Evolutionary conservation across 2,888 invertebrate species (phyloP), one percentile per base, ranked within the genome.

Genomic region (Epirrita christyi): DNA sequence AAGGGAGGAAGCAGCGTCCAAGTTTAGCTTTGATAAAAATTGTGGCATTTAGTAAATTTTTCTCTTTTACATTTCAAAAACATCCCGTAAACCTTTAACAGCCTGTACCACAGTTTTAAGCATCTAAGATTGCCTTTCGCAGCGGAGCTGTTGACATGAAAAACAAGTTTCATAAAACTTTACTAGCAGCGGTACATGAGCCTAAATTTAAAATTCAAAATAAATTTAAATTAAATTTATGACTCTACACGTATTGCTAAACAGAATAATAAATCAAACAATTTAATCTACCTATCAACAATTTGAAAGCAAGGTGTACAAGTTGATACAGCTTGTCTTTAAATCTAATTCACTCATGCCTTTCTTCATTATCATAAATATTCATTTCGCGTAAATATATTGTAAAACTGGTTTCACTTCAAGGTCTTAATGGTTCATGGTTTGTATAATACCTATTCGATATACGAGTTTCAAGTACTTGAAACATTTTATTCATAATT

Each of bases 321-420:
- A 13, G 45, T 15, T n/a, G n/a, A n/a, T n/a, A 42, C 36, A 27
- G n/a, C n/a, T n/a, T n/a, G n/a, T n/a, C 8, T 15, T 49, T 36
- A 29, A 51, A 51, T 51, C n/a, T 8, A 40, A 34, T 8, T 42
- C 28, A 27, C 8, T 15, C 10, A 46, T 14, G 8, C 29, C 47
- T 48, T 55, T 55, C 54, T 43, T 42, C 41, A 48, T 55, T 48
- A 48, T 36, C 47, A 48, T 55, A 32, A 48, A 36, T 32, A n/a
- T 40, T 46, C 15, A 34, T 46, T 46, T 53, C 40, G 45, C 32
- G 53, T 55, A 45, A 41, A 47, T 42, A 34, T 15, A 9, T 6
- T 21, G 21, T 21, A 50, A 13, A 50, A 48, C 42, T 27, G 11
- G 37, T 48, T 48, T 32, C 5, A 48, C 36, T 37, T 41, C 27